Evolutionary conservation across 1,140 invertebrate genomes (phyloP), one percentile per base, ranked within the genome.

Genomic region (Muscidifurax raptorellus): DNA sequence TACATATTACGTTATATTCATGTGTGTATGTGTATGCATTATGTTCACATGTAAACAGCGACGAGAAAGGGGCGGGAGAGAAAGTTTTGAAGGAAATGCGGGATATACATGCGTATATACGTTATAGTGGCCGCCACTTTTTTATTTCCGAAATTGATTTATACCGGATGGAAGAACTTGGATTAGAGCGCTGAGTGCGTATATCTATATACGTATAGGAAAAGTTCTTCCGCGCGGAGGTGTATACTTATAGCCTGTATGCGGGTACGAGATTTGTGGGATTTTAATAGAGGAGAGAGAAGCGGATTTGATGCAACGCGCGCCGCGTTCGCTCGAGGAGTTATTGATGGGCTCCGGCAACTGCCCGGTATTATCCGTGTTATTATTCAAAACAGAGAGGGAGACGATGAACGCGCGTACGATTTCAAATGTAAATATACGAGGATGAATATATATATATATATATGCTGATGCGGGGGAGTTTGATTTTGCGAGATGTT

Each of bases 61-160:
- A n/a, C 1, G 28, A 74, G 1, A 74, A 81, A 72, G 44, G 27
- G 32, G 36, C 36, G 32, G 27, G n/a, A 40, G 36, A 52, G 72
- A 76, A 15, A 76, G 40, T 44, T 79, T 12, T 4, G 13, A 4
- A 81, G 79, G 67, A 81, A 81, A 72, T 81, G 79, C 66, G 66
- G 79, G 79, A 81, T 18, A 36, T 10, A 0, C 30, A 1, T 47
- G 44, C 44, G 15, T 13, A n/a, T 32, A 59, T 59, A n/a, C n/a
- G n/a, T n/a, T n/a, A n/a, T n/a, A n/a, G n/a, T n/a, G n/a, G n/a
- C n/a, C n/a, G n/a, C n/a, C n/a, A n/a, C 71, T 40, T 40, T 40
- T 74, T 40, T 9, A 3, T 69, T 28, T 74, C 71, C 67, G 27
- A 27, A 74, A 40, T 40, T 15, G 71, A 40, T 74, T 74, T 36